phyloP scores from a whole-genome alignment of 2,888 invertebrate genomes.

The Dasypogon diadema region DNA sequence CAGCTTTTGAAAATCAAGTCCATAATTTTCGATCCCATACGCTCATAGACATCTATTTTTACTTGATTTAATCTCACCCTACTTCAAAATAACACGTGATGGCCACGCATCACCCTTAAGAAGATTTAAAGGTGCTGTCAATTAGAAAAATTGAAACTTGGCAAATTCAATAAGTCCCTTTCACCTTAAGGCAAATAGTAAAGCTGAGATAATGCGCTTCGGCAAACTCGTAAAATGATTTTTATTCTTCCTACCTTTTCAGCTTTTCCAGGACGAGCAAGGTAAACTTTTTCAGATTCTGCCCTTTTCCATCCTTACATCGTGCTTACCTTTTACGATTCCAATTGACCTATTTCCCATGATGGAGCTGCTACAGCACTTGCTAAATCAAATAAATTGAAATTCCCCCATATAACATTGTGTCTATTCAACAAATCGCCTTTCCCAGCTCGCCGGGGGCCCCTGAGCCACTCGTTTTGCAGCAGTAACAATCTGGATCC shows the following conservation, averaged over 20 bases:
- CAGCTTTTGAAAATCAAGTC: no score
- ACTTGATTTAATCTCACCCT: no score
- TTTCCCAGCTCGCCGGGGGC: conserved; percentile 15
- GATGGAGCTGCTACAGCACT: conserved; percentile 50
- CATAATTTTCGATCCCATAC: no score
- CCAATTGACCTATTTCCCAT: conserved; percentile 57
- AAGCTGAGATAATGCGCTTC: conserved; percentile 15
- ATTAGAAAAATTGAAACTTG: conserved; percentile 29
- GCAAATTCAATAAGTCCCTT: neutral
- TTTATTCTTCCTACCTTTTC: conserved; percentile 19
- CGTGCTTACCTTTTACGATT: conserved; percentile 49
- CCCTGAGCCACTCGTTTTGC: neutral
- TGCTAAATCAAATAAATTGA: conserved; percentile 57
- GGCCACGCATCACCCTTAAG: no score
- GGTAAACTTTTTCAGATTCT: conserved; percentile 20
- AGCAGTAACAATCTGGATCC: conserved; percentile 15
- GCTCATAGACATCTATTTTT: no score
- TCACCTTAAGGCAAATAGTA: neutral
- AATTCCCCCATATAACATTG: conserved; percentile 55
- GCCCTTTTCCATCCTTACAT: conserved; percentile 5
- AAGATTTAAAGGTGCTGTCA: conserved; percentile 8
- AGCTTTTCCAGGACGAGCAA: conserved; percentile 22
- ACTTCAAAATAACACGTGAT: no score
- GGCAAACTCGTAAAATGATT: conserved; percentile 36
- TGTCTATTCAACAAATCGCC: conserved; percentile 56